A percentile compares a stretch with the other conserved stretches of the same genome.
Evolutionary conservation across 2,797 vertebrate genomes (phyloP).

Genomic region (Brotula barbata): DNA sequence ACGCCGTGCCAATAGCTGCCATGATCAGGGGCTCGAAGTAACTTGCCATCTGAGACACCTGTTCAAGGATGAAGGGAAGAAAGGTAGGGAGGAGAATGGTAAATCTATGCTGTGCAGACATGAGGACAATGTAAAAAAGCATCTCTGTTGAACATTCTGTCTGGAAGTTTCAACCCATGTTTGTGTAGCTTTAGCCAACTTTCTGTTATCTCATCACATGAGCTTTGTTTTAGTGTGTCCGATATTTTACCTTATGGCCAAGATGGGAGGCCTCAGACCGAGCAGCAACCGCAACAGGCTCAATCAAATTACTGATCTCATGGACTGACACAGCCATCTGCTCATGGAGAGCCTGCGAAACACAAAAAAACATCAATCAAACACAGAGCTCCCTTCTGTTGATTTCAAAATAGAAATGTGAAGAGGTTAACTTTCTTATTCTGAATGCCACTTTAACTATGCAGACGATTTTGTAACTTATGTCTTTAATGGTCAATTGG

Average conservation of each 20-base stretch:
- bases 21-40: conserved; percentile 96
- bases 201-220: too few species aligned
- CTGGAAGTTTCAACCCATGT: too few species aligned
- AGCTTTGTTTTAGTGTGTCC: not conserved
- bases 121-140: too few species aligned
- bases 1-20: conserved; percentile 90
- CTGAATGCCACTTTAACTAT: too few species aligned
- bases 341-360: conserved; percentile 88
- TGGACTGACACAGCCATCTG: conserved; percentile 97
- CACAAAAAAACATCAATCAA: not conserved
- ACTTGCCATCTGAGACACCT: conserved; percentile 98
- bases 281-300: conserved; percentile 90
- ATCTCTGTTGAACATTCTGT: too few species aligned
- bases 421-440: too few species aligned
- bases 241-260: conserved; percentile 90
- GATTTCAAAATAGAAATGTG: too few species aligned
- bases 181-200: too few species aligned
- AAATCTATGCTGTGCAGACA: too few species aligned
- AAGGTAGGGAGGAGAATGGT: not conserved
- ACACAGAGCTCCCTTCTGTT: too few species aligned
- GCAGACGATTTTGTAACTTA: too few species aligned
- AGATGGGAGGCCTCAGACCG: conserved; percentile 92
- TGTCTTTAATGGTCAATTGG: too few species aligned
- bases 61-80: conserved; percentile 15
- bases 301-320: conserved; percentile 95